A percentile compares a stretch with the other conserved stretches of the same genome.
These are phyloP conservation scores for Coptotermes formosanus DNA, from an alignment of 1,140 invertebrate species.

Conservation along the genomic window DNA sequence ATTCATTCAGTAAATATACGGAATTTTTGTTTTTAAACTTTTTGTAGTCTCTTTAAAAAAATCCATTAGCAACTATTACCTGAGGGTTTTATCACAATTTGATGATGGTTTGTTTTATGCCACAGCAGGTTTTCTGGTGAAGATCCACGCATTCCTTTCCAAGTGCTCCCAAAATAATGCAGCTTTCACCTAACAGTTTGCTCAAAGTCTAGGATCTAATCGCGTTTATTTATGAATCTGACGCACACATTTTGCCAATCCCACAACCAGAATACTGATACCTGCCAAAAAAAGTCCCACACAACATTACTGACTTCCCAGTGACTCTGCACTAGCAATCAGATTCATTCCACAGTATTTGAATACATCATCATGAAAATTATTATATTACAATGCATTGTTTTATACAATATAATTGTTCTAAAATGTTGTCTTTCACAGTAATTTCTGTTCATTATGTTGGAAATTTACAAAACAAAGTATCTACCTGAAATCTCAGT, in stretches of 20 bases:
- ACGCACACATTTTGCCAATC: neutral
- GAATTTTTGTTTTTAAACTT: conserved; percentile 29
- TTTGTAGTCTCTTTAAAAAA: conserved; percentile 29
- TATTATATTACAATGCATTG: neutral
- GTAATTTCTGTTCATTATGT: neutral
- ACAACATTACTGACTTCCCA: neutral
- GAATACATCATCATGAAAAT: conserved; percentile 10
- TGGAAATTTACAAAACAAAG: neutral
- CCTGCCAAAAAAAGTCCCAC: neutral
- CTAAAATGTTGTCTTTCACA: neutral
- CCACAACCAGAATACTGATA: neutral
- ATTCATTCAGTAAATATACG: conserved; percentile 5
- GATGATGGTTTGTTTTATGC: conserved; percentile 25
- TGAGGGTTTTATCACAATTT: conserved; percentile 38
- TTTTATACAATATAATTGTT: neutral
- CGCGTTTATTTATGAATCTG: conserved; percentile 4
- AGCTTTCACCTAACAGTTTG: conserved; percentile 16
- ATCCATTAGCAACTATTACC: conserved; percentile 37
- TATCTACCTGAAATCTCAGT: neutral
- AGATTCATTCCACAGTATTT: neutral
- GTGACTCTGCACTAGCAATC: neutral
- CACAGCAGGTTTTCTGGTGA: neutral
- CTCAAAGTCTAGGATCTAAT: neutral
- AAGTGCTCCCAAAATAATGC: conserved; percentile 10
- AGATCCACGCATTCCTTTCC: neutral